Evolutionary conservation across 92 coral and sea anemone species (phyloP).

Genomic region (Nematostella vectensis): DNA sequence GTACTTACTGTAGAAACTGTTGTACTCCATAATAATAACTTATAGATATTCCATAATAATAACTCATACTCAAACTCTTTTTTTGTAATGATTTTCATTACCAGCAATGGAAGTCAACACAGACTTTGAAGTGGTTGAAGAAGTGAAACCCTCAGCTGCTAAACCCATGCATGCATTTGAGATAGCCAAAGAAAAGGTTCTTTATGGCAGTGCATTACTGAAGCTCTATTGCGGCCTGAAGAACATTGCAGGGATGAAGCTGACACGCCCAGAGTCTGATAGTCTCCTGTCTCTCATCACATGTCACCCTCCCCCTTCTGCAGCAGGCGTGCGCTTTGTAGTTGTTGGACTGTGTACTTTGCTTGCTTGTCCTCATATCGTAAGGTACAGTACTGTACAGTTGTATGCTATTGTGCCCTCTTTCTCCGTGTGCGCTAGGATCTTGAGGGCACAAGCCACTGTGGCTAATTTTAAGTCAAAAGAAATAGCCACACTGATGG

Average conservation of each 20-base stretch:
- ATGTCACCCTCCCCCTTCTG: conserved; percentile 88
- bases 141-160: conserved; percentile 31
- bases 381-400: conserved; percentile 19
- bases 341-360: conserved; percentile 84
- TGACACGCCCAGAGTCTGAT: conserved; percentile 78
- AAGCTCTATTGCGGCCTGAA: conserved; percentile 86
- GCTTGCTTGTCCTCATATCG: conserved; percentile 65
- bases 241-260: conserved; percentile 86
- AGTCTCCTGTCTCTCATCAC: conserved; percentile 71
- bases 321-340: conserved; percentile 85
- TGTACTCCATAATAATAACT: too few species aligned
- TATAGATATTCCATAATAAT: too few species aligned
- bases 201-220: conserved; percentile 68
- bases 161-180: conserved; percentile 35
- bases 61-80: too few species aligned
- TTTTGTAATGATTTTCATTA: too few species aligned
- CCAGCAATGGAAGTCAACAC: conserved; percentile 93
- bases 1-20: too few species aligned
- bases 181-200: conserved; percentile 74
- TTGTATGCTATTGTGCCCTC: not conserved
- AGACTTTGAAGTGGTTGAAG: conserved; percentile 80
- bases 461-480: too few species aligned
- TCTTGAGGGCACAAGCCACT: too few species aligned
- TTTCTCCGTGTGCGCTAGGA: too few species aligned
- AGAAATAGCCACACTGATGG: too few species aligned